phyloP scores from a whole-genome alignment of 2,113 vertebrate species.

The Bubalus kerabau region DNA sequence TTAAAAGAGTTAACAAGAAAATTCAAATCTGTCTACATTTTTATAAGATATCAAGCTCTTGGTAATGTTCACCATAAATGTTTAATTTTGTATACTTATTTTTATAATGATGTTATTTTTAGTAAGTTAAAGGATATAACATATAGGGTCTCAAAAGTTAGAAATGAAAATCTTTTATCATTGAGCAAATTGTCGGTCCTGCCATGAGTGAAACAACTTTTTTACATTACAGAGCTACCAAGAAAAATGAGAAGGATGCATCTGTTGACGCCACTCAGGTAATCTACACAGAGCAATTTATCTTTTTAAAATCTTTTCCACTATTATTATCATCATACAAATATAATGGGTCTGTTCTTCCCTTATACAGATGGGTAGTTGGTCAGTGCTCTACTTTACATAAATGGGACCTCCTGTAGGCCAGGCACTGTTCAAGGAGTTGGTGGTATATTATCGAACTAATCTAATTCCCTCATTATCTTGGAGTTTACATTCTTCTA shows the following conservation, averaged over 20 bases:
- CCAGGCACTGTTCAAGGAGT: background rate
- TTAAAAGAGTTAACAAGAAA: conserved; percentile 1
- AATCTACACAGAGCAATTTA: conserved; percentile 42
- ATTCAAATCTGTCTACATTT: background rate
- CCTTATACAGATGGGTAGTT: background rate
- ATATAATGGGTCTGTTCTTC: background rate
- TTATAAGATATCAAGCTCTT: background rate
- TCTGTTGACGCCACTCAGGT: conserved; percentile 72
- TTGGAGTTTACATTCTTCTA: background rate
- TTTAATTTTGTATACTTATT: conserved; percentile 3
- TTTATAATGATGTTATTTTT: conserved; percentile 14
- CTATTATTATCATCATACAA: background rate
- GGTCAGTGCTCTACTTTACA: background rate
- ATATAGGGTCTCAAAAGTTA: background rate
- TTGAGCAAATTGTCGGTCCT: conserved; percentile 13
- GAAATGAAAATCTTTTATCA: conserved; percentile 32
- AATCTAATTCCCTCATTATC: background rate
- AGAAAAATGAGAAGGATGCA: conserved; percentile 60
- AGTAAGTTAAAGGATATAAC: conserved; percentile 16
- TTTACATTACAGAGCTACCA: conserved; percentile 65
- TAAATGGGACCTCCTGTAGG: background rate
- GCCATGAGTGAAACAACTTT: conserved; percentile 7
- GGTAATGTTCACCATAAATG: background rate
- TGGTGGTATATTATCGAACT: background rate
- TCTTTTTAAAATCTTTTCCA: background rate